A percentile compares a stretch with the other conserved stretches of the same genome.
These are phyloP conservation scores for Dynastes grantii DNA, from an alignment of 2,888 invertebrate genomes.

Conservation along the genomic window DNA sequence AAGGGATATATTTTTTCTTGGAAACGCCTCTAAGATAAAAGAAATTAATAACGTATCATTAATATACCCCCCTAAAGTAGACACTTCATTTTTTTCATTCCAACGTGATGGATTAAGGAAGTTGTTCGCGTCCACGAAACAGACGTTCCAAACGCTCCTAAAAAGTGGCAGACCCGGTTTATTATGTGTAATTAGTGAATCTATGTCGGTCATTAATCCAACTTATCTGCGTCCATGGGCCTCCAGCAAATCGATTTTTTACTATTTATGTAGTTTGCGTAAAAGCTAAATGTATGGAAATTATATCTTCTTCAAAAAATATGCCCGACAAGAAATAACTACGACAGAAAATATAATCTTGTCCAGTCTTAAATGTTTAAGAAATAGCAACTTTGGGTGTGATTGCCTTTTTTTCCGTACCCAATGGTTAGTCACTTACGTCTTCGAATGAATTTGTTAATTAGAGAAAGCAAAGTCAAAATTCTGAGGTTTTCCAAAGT, in stretches of 20 bases:
- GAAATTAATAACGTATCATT: conserved; percentile 16
- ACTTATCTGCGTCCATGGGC: background rate
- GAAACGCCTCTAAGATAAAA: background rate
- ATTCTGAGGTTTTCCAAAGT: no score
- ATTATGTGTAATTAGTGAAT: conserved; percentile 14
- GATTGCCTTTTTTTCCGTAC: no score
- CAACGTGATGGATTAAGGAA: conserved; percentile 5
- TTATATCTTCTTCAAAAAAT: no score
- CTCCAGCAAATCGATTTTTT: background rate
- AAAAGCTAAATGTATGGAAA: no score
- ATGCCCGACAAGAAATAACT: no score
- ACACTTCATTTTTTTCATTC: background rate
- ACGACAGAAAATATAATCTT: no score
- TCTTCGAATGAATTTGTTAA: no score
- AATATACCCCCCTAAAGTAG: conserved; percentile 1
- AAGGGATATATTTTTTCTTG: no score
- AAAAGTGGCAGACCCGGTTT: background rate
- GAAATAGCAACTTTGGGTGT: no score
- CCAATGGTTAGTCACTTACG: no score
- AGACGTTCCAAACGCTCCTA: background rate
- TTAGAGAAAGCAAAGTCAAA: no score
- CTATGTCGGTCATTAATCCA: background rate
- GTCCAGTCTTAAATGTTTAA: no score
- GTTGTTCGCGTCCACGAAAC: background rate
- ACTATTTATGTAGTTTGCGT: background rate